Evolutionary conservation across 2,797 vertebrate genomes (phyloP).

Genomic region (Graptemys geographica): DNA sequence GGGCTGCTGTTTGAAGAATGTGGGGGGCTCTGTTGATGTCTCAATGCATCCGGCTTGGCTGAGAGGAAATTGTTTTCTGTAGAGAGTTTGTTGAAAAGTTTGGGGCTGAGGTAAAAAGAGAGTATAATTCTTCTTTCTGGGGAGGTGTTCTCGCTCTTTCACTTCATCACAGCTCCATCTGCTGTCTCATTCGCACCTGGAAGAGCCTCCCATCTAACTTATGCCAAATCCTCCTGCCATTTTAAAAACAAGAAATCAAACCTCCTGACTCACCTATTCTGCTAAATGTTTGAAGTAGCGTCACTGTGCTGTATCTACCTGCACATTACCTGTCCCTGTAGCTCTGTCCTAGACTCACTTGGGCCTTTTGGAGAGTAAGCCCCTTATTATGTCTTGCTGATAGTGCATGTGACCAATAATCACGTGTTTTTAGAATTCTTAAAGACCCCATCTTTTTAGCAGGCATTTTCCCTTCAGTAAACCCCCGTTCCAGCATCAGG

Average conservation of each 20-base stretch:
- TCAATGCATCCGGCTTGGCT: background rate
- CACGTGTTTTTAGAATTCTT: background rate
- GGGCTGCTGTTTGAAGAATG: background rate
- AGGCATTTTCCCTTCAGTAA: background rate
- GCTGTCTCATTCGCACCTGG: background rate
- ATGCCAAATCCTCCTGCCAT: background rate
- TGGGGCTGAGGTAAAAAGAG: background rate
- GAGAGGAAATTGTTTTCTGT: background rate
- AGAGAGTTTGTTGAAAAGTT: background rate
- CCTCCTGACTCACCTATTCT: background rate
- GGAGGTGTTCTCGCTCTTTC: background rate
- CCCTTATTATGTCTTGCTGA: background rate
- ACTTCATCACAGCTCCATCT: background rate
- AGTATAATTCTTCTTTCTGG: background rate
- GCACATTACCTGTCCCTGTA: background rate
- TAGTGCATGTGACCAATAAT: background rate
- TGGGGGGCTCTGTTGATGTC: background rate
- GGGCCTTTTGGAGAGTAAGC: background rate
- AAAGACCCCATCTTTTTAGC: background rate
- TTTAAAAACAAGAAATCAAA: background rate
- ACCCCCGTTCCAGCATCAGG: fast-evolving
- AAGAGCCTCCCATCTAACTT: background rate
- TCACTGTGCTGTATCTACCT: background rate
- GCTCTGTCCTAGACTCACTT: background rate
- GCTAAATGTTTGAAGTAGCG: background rate